phyloP scores from a whole-genome alignment of 2,113 vertebrate genomes.

The Cottus gobio region DNA sequence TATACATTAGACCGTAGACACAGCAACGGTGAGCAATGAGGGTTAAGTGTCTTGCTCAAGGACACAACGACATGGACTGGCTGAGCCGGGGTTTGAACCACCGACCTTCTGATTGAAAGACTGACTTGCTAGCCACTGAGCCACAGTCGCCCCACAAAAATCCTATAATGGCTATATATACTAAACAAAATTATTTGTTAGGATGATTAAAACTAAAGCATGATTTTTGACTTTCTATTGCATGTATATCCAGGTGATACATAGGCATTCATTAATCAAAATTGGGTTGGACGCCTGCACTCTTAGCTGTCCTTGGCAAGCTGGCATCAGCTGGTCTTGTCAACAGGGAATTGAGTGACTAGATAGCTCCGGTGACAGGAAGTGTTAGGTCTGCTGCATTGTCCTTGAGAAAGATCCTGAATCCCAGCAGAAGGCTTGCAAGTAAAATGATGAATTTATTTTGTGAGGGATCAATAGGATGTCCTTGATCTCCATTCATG shows the following conservation, averaged over 20 bases:
- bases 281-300: background rate
- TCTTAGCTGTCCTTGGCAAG: slow-evolving; percentile 1
- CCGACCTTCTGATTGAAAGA: too few relatives aligned
- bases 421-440: slow-evolving; percentile 6
- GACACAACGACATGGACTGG: too few relatives aligned
- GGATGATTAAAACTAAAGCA: background rate
- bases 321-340: slow-evolving; percentile 3
- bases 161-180: background rate
- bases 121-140: too few relatives aligned
- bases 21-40: too few relatives aligned
- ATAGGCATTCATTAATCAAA: background rate
- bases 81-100: too few relatives aligned
- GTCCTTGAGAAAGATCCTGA: slow-evolving; percentile 34
- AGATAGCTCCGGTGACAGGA: background rate
- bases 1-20: too few relatives aligned
- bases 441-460: background rate
- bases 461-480: background rate
- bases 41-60: too few relatives aligned
- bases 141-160: too few relatives aligned
- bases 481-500: background rate
- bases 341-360: slow-evolving; percentile 9
- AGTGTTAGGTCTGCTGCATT: slow-evolving; percentile 5
- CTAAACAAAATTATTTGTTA: background rate
- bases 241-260: background rate
- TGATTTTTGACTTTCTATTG: background rate